These are phyloP conservation scores for Palloptera scutellata DNA, from an alignment of 2,888 invertebrate genomes.

Conservation along the genomic window DNA sequence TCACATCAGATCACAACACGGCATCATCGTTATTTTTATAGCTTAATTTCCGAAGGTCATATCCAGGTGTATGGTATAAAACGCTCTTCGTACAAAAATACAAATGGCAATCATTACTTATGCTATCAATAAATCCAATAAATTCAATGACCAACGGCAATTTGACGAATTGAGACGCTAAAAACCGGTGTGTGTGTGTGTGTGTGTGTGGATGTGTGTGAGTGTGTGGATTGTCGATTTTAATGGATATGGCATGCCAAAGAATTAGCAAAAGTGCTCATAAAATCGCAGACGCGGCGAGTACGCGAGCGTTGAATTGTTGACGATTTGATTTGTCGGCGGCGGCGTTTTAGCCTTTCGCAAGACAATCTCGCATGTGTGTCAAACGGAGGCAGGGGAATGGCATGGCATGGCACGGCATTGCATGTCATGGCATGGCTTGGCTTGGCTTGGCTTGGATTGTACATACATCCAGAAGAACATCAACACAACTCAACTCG, in stretches of 20 bases:
- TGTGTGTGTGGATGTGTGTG: background rate
- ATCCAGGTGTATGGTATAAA: slow-evolving; percentile 18
- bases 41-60: slow-evolving; percentile 46
- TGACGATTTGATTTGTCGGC: background rate
- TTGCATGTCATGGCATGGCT: background rate
- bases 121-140: slow-evolving; percentile 47
- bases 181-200: background rate
- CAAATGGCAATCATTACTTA: slow-evolving; percentile 38
- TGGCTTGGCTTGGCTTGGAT: background rate
- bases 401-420: background rate
- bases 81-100: slow-evolving; percentile 4
- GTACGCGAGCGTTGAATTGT: background rate
- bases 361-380: slow-evolving; percentile 7
- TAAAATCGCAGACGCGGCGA: slow-evolving; percentile 20
- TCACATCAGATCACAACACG: background rate
- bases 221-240: slow-evolving; percentile 14
- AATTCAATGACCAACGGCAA: slow-evolving; percentile 36
- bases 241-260: slow-evolving; percentile 20
- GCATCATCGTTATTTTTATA: slow-evolving; percentile 41
- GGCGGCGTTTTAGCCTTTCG: slow-evolving; percentile 6
- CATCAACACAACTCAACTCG: slow-evolving; percentile 31
- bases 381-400: background rate
- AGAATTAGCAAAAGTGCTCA: slow-evolving; percentile 21
- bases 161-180: slow-evolving; percentile 32
- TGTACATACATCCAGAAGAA: background rate